phyloP scores from a whole-genome alignment of 2,888 invertebrate genomes.

The Drosophila tanythrix region DNA sequence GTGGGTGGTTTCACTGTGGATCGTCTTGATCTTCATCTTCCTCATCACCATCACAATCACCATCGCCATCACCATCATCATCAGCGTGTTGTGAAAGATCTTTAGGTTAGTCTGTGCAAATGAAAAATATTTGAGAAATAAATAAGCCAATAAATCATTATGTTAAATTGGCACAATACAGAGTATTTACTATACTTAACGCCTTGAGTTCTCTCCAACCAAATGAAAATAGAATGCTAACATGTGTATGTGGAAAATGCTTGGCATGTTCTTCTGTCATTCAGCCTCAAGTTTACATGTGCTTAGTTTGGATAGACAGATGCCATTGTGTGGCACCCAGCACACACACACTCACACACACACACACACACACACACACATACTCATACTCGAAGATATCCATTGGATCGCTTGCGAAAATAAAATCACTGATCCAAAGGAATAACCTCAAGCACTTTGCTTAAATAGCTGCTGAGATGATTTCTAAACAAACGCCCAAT shows the following conservation, averaged over 20 bases:
- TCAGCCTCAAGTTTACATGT: constrained; percentile 64
- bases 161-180: constrained; percentile 75
- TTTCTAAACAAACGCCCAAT: constrained; percentile 1
- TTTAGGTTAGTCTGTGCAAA: constrained; percentile 45
- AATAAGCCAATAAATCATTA: constrained; percentile 78
- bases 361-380: background rate
- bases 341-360: background rate
- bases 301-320: constrained; percentile 55
- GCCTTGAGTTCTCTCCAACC: constrained; percentile 37
- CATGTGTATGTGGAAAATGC: constrained; percentile 72
- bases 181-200: constrained; percentile 56
- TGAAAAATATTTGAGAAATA: constrained; percentile 71
- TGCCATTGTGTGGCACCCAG: constrained; percentile 42
- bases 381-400: constrained; percentile 7
- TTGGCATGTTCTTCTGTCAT: constrained; percentile 72
- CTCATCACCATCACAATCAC: constrained; percentile 2
- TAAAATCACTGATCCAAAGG: constrained; percentile 42
- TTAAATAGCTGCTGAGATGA: constrained; percentile 9
- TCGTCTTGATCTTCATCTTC: constrained; percentile 27
- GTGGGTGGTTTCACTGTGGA: constrained; percentile 46
- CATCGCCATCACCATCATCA: constrained; percentile 2
- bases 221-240: constrained; percentile 73
- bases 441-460: constrained; percentile 26
- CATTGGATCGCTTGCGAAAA: constrained; percentile 43
- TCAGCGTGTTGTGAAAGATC: constrained; percentile 66